These are phyloP conservation scores for Pluvialis apricaria DNA, from an alignment of 2,113 vertebrate genomes.

Conservation along the genomic window DNA sequence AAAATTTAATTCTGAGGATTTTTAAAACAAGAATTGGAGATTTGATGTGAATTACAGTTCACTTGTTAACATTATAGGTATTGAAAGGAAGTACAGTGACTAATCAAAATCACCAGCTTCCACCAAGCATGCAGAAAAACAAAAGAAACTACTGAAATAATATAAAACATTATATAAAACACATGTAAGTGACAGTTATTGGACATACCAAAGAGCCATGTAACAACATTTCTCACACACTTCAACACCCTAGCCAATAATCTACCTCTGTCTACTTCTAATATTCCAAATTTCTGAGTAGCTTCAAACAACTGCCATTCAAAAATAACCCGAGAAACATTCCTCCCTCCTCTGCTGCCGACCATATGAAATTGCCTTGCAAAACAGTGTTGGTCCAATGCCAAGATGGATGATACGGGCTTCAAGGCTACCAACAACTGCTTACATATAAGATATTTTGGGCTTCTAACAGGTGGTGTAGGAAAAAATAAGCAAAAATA, in stretches of 20 bases:
- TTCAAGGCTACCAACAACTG: background rate
- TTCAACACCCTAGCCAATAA: background rate
- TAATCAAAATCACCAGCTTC: constrained; percentile 11
- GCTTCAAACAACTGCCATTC: background rate
- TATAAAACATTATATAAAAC: background rate
- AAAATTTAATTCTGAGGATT: background rate
- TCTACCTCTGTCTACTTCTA: background rate
- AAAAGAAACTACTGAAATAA: background rate
- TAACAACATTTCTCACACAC: background rate
- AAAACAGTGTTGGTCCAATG: background rate
- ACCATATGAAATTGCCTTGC: background rate
- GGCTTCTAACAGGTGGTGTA: background rate
- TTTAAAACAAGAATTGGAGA: background rate
- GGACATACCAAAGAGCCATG: background rate
- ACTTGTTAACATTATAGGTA: background rate
- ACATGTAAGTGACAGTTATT: background rate
- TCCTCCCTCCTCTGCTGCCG: background rate
- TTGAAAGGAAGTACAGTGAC: background rate
- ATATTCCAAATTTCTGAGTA: background rate
- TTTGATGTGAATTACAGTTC: background rate
- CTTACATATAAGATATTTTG: background rate
- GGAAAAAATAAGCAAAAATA: background rate
- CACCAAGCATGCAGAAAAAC: background rate
- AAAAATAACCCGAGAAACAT: background rate
- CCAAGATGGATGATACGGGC: background rate